Evolutionary conservation across 2,797 vertebrate species (phyloP), one percentile per base, ranked within the genome.

Genomic region (Clarias platycephalus): DNA sequence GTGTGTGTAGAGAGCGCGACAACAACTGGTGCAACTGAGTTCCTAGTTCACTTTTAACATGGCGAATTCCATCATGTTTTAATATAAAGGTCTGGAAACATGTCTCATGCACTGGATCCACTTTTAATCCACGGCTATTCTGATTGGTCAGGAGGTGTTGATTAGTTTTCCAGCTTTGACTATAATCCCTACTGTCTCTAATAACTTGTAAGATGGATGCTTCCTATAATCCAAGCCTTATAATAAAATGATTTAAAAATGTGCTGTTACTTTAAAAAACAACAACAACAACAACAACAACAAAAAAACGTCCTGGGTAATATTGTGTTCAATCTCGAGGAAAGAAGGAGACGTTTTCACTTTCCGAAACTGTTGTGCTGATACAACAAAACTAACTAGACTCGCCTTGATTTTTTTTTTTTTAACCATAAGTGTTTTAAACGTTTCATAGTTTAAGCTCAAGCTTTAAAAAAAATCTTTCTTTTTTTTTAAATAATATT

Each of bases 1-100:
- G 81, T 86, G 83, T 83, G 89, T 78, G 81, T 70, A 81, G 6
- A 68, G 63, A 71, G 67, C 80, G 34, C 37, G 83, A 75, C 72
- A 79, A 68, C 34, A 31, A 63, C 74, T 49, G 26, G 85, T 72
- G 40, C 66, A 63, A 53, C 72, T 22, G 2, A 34, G 57, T 53
- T 83, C 49, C 57, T 20, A 22, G 66, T 15, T 84, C 79, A 74
- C 78, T 53, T 49, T 67, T 81, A 84, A 31, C 85, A 83, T 58
- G 86, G 85, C 82, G 70, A 71, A 49, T 62, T 68, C 8, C 62
- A 26, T 68, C 78, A 66, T 53, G 72, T 77, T 60, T 13, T 66
- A 40, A 76, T 62, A 63, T 60, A 5, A 49, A 77, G n/a, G 8
- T 64, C 26, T 58, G 62, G 24, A 26, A 66, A 66, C 24, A 62